These are phyloP conservation scores for Neomicropteryx cornuta DNA, from an alignment of 1,140 invertebrate genomes.

Conservation along the genomic window DNA sequence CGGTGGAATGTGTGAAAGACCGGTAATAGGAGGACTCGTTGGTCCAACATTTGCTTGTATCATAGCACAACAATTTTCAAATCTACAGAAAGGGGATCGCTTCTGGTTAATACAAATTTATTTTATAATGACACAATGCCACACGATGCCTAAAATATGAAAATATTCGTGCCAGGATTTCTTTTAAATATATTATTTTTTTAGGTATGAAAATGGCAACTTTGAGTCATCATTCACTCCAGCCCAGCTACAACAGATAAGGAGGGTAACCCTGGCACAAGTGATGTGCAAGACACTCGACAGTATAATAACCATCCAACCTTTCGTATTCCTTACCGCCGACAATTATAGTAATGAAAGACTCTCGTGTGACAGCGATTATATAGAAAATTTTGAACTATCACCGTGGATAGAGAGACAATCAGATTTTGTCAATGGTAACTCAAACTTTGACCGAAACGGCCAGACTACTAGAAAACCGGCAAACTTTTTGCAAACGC, in stretches of 20 bases:
- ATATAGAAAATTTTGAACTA: slow-evolving; percentile 61
- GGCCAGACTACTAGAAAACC: slow-evolving; percentile 21
- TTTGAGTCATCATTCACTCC: slow-evolving; percentile 64
- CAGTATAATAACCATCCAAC: slow-evolving; percentile 56
- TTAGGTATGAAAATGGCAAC: slow-evolving; percentile 64
- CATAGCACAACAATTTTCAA: slow-evolving; percentile 85
- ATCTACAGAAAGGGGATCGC: slow-evolving; percentile 78
- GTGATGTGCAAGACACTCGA: slow-evolving; percentile 79
- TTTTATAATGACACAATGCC: slow-evolving; percentile 10
- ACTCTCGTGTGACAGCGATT: slow-evolving; percentile 52
- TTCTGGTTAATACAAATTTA: slow-evolving; percentile 57
- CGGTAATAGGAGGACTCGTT: slow-evolving; percentile 71
- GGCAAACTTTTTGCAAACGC: slow-evolving; percentile 19
- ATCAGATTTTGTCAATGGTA: slow-evolving; percentile 11
- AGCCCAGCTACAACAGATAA: slow-evolving; percentile 78
- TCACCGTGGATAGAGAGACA: slow-evolving; percentile 44
- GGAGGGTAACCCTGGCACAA: slow-evolving; percentile 66
- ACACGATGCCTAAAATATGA: not conserved
- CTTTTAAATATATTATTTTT: slow-evolving; percentile 10
- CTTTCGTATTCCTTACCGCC: slow-evolving; percentile 63
- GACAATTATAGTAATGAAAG: slow-evolving; percentile 51
- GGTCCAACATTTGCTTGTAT: slow-evolving; percentile 96
- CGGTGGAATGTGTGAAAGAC: slow-evolving; percentile 74
- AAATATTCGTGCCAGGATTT: not conserved
- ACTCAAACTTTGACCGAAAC: slow-evolving; percentile 20